These are phyloP conservation scores for Egretta garzetta DNA, from an alignment of 2,113 vertebrate genomes.

Conservation along the genomic window DNA sequence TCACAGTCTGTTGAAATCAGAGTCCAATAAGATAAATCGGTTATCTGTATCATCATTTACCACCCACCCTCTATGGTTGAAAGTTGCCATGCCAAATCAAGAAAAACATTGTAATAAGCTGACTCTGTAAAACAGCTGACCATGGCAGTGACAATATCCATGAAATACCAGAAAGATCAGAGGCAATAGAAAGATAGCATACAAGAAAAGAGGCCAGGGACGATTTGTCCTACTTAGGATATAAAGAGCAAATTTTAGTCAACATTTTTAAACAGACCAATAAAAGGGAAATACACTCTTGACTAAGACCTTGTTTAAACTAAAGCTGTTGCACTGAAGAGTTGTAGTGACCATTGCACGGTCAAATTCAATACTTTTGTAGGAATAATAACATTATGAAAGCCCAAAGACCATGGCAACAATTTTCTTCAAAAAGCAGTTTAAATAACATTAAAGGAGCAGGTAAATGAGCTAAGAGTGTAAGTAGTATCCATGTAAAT, in stretches of 20 bases:
- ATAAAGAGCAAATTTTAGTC: not conserved
- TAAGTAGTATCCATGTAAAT: not conserved
- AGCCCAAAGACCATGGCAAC: not conserved
- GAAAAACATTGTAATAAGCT: not conserved
- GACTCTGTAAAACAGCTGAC: not conserved
- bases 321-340: not conserved
- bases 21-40: conserved; percentile 30
- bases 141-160: not conserved
- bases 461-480: not conserved
- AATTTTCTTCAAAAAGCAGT: not conserved
- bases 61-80: not conserved
- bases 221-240: not conserved
- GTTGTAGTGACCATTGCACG: not conserved
- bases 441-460: not conserved
- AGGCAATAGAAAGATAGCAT: not conserved
- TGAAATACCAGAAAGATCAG: not conserved
- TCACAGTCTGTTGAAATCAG: not conserved
- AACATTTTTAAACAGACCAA: not conserved
- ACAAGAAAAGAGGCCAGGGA: not conserved
- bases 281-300: not conserved
- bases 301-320: not conserved
- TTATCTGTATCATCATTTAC: conserved; percentile 3
- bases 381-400: not conserved
- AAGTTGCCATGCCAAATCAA: not conserved
- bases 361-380: not conserved